Conservation (phyloP, 1,140 invertebrate species). For the Drosophila varians region DNA sequence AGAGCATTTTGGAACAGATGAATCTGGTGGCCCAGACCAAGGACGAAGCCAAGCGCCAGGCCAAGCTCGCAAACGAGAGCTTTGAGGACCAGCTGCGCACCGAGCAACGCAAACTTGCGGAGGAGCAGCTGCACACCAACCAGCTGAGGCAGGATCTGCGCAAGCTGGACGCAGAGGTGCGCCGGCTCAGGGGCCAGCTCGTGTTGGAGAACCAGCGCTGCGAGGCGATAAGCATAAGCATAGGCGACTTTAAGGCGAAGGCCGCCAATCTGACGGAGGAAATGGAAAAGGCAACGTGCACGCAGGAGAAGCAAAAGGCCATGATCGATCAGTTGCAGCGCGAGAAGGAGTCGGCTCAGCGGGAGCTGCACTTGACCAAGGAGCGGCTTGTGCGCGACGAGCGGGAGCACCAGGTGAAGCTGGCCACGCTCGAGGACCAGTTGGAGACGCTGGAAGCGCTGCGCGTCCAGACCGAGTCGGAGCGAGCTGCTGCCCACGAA, state of each 20-base stretch:
- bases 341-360: not conserved
- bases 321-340: not conserved
- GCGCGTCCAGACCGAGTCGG: not conserved
- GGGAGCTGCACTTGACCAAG: conserved; percentile 3
- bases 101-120: not conserved
- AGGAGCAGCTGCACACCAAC: not conserved
- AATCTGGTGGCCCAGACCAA: not conserved
- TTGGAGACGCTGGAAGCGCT: not conserved
- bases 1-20: not conserved
- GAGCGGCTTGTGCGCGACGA: conserved; percentile 1
- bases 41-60: not conserved
- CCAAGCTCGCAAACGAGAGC: not conserved
- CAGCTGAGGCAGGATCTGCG: not conserved
- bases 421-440: not conserved
- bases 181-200: not conserved
- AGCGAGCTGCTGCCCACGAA: not conserved
- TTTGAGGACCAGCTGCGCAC: not conserved
- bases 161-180: not conserved
- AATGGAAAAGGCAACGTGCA: not conserved
- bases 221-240: not conserved
- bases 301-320: not conserved
- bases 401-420: conserved; percentile 9
- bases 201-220: not conserved
- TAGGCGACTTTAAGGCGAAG: not conserved
- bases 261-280: not conserved